Base-by-base conservation (phyloP, 1,140 invertebrate genomes). In the Phymastichus coffea region DNA sequence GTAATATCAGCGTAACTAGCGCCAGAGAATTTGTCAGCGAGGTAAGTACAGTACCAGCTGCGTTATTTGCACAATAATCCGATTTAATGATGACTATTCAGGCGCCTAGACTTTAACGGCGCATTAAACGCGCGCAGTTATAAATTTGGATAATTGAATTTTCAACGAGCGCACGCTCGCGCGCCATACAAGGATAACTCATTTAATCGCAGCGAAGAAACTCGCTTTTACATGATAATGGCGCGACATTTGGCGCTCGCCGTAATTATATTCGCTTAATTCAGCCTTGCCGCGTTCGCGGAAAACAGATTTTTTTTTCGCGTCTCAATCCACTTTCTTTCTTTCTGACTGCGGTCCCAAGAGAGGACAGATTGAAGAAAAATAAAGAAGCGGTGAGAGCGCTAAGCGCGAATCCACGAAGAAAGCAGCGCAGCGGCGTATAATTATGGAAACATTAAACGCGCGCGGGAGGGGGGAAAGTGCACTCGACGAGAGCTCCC, bases 371-470 rank as follows among this genome's bases (percentile, higher is more conserved):
- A 33, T 51, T n/a, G 9, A 22, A 4, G 28, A 9, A 25, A 46
- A 35, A 44, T 33, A 33, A 55, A 43, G 22, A 19, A 43, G 8
- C 35, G 23, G n/a, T n/a, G n/a, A n/a, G n/a, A n/a, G 8, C 3
- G 4, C 3, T 14, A 4, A 25, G 56, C 40, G 15, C 40, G 40
- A 43, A 43, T 43, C 19, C 19, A 20, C 19, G 19, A 20, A 43
- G 14, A 25, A 10, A 2, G 14, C 23, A 12, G 14, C 15, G 25
- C 33, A 28, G 19, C 25, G 23, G 15, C 19, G 57, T 47, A 53
- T 51, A 66, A 66, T 66, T 66, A 66, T 57, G 56, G 53, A 54
- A 49, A 64, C 54, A 37, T 66, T 66, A 64, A 62, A 64, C 43
- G 23, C 33, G n/a, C 15, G 53, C 40, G n/a, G 15, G 20, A 44